Base-by-base conservation (phyloP, 2,797 vertebrate species). In the Muscicapa comitata region DNA sequence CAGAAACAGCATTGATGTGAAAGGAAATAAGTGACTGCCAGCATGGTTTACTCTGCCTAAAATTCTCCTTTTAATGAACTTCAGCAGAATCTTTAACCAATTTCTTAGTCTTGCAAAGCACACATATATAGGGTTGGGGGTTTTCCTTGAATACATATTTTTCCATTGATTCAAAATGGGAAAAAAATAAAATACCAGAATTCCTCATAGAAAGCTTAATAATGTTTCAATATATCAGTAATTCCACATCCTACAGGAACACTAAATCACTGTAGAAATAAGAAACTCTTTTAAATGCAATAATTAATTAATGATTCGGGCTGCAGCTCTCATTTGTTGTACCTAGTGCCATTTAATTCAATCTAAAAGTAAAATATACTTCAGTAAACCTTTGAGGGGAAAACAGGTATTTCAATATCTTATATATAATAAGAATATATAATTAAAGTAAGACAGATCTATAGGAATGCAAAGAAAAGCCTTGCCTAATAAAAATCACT, bases 81-180 rank as follows among this genome's bases (percentile, higher is more conserved):
- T 75, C 25, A 72, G 23, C 16, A 68, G 31, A 71, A 62, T 58
- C 42, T 87, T 74, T 40, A 57, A 55, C 3, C 11, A 23, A 16
- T 47, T 83, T n/a, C 6, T 63, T 18, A 24, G 13, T 17, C 26
- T 11, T 40, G 7, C 1, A 2, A 33, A 26, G 3, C 26, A 62
- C 24, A 37, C 8, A 2, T 2, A 8, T 5, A 1, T 9, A 24
- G 7, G 13, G 6, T 21, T 50, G 80, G 33, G 25, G 47, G 13
- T 31, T 13, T 25, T 55, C 11, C 17, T 47, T 26, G 1, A 9
- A 9, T 1, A 11, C 10, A 25, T 13, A 7, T 61, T 88, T 75
- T 74, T 38, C 17, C 5, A 24, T 33, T 0, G 0, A 43, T 23
- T 61, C 33, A n/a, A 11, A 33, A 9, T 2, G 19, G 11, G 0